Base-by-base conservation (phyloP, 1,140 invertebrate species). In the Hycleus cichorii region DNA sequence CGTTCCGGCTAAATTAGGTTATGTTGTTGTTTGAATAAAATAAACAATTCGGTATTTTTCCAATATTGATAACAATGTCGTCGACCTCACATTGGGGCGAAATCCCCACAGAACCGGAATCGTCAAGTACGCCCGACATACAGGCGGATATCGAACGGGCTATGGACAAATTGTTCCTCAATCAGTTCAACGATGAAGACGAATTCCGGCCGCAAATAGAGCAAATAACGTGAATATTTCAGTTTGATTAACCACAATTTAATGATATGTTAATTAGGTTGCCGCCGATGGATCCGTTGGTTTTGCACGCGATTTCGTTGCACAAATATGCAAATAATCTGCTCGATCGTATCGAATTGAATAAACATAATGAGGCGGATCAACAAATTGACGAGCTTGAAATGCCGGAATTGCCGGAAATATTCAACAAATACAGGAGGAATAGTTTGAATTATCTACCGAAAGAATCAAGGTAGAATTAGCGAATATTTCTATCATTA, bases 321-420 rank as follows among this genome's bases (percentile, higher is more conserved):
- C 71, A 73, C 52, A 70, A 72, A 64, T 64, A 70, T 57, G 63
- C 65, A 49, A 69, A 65, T 47, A 57, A 69, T 47, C 68, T 73
- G 60, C 63, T 57, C 3, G 67, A 72, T 56, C 59, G 64, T 46
- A 71, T 71, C n/a, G 39, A 60, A 48, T 45, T 66, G n/a, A 65
- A 59, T 12, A 68, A 72, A 57, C 40, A 65, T 10, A 66, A 61
- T 1, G 32, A 32, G 32, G 7, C 1, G 27, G 64, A 68, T 49
- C 50, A 66, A 10, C 62, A 64, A 63, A 64, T 67, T 60, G 64
- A 61, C 2, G 62, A 57, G 45, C 64, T 67, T 18, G 60, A 65
- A 39, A 64, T 70, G 42, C 71, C 69, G 18, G 44, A 67, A 45
- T 64, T 66, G 44, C 64, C 65, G 11, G 48, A 67, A n/a, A 53